Conservation (phyloP, 2,888 invertebrate species). For the Gandaritis pyraliata region DNA sequence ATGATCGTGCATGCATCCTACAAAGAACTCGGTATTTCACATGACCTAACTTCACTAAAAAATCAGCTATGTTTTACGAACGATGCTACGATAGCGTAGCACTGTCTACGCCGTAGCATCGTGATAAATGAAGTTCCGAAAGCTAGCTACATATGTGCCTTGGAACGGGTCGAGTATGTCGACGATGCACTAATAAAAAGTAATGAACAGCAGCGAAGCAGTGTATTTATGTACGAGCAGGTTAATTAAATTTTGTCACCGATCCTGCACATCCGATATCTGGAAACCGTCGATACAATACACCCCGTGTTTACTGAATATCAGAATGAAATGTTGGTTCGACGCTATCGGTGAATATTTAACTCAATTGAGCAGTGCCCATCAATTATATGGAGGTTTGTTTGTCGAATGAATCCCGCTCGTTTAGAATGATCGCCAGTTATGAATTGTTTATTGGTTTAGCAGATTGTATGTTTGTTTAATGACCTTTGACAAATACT, state of each 20-base stretch:
- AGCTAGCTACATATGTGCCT: slow-evolving; percentile 40
- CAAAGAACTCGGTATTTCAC: background rate
- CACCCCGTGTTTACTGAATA: slow-evolving; percentile 39
- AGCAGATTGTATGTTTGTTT: slow-evolving; percentile 36
- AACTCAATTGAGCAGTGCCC: slow-evolving; percentile 43
- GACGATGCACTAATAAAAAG: slow-evolving; percentile 55
- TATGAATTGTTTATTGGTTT: slow-evolving; percentile 42
- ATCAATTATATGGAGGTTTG: slow-evolving; percentile 41
- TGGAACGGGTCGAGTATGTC: slow-evolving; percentile 37
- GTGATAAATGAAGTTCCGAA: slow-evolving; percentile 25
- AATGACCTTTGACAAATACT: slow-evolving; percentile 33
- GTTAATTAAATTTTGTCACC: slow-evolving; percentile 70
- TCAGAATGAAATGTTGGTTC: slow-evolving; percentile 38
- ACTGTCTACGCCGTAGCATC: slow-evolving; percentile 13
- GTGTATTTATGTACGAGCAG: slow-evolving; percentile 48
- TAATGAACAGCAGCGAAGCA: slow-evolving; percentile 48
- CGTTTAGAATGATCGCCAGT: slow-evolving; percentile 41
- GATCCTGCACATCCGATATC: slow-evolving; percentile 43
- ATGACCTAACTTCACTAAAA: background rate
- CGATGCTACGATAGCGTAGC: slow-evolving; percentile 1
- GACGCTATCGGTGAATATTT: slow-evolving; percentile 44
- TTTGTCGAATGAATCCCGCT: slow-evolving; percentile 37
- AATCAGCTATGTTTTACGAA: background rate
- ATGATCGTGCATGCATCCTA: background rate
- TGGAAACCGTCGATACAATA: slow-evolving; percentile 33